Base-by-base conservation (phyloP, 2,797 vertebrate genomes). In the Erpetoichthys calabaricus region DNA sequence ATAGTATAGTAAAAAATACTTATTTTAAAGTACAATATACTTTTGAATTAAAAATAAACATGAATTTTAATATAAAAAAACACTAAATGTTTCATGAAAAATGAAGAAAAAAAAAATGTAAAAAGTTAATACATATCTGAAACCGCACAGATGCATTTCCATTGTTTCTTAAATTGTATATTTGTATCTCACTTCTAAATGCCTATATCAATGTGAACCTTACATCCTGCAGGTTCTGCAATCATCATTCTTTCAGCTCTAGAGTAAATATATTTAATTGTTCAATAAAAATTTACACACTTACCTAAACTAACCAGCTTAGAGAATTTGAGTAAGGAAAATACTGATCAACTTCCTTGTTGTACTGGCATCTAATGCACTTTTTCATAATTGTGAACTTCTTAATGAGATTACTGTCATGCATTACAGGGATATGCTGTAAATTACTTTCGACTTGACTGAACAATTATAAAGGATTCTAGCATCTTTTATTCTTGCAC, bases 311-410 rank as follows among this genome's bases (percentile, higher is more conserved):
- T 67, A 67, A 68, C 65, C 60, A 53, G 41, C 5, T 58, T 67
- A 51, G 60, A 62, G 62, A 57, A 57, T 51, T 1, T 70, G 61
- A 59, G 47, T 57, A 6, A 55, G 59, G 58, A 66, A 47, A 0
- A 0, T 70, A 80, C 81, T 61, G 80, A 82, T 76, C 72, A 5
- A 53, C 59, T 63, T 57, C 42, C 68, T 72, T 59, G 64, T 56
- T 71, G 65, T 6, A 41, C 56, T 58, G 42, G 8, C n/a, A 47
- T 62, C 66, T 74, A 74, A 76, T 75, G 78, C 67, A 74, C 73
- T 59, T 64, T 64, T 75, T 73, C 67, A 67, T 78, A 70, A 72
- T 64, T 65, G 80, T 76, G 75, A 77, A 79, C 70, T 8, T 56
- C 58, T 71, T 63, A 79, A 75, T 65, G 75, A 66, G 70, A 78